A percentile compares a stretch with the other conserved stretches of the same genome.
Evolutionary conservation across 2,113 vertebrate species (phyloP).

Genomic region (Meles meles): DNA sequence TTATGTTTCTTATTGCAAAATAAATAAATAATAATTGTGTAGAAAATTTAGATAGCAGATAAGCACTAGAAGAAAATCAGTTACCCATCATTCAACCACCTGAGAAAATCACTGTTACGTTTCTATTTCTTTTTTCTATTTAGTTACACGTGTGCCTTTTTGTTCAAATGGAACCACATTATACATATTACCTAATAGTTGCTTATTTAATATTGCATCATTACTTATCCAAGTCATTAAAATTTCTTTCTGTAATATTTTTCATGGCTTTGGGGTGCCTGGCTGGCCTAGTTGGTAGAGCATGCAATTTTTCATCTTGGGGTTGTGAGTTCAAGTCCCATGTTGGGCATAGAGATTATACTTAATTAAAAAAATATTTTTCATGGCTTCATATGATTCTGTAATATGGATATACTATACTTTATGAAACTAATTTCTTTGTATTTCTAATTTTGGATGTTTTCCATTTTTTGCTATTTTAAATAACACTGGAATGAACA

Average conservation of each 20-base stretch:
- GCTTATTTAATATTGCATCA: background rate
- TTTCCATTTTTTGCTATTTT: background rate
- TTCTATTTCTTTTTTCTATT: background rate
- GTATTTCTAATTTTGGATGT: background rate
- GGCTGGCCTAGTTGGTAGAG: background rate
- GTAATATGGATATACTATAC: background rate
- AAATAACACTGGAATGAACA: background rate
- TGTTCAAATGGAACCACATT: background rate
- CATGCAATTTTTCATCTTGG: background rate
- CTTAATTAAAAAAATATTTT: background rate
- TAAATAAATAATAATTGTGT: background rate
- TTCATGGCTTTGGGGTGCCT: background rate
- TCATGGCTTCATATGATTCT: background rate
- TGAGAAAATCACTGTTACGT: background rate
- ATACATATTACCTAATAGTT: background rate
- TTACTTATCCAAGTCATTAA: background rate
- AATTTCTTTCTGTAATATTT: background rate
- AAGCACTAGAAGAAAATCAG: background rate
- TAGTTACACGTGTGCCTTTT: background rate
- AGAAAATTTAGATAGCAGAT: background rate
- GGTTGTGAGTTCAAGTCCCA: background rate
- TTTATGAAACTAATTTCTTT: background rate
- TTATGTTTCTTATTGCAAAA: constrained; percentile 21
- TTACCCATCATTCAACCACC: background rate
- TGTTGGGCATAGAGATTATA: background rate